Conservation (phyloP, 2,113 vertebrate genomes). For the Vanacampus margaritifer region DNA sequence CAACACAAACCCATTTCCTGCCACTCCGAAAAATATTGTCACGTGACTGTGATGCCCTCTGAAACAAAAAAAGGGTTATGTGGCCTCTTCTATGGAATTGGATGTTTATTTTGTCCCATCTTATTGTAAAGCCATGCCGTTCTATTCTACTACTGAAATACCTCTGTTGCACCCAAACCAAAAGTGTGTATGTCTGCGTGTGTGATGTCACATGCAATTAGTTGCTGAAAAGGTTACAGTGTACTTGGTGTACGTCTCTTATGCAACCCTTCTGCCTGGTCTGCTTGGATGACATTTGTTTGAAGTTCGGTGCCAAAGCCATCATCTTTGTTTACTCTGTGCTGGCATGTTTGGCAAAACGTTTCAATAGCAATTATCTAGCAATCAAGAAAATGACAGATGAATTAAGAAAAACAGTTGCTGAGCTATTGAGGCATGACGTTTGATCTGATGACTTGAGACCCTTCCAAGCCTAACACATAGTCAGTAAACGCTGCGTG, state of each 20-base stretch:
- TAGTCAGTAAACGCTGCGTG: constrained; percentile 42
- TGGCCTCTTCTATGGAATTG: not conserved
- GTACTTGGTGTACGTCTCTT: constrained; percentile 14
- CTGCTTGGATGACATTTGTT: constrained; percentile 50
- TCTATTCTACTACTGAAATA: not conserved
- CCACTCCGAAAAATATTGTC: no score
- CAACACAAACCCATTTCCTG: not conserved
- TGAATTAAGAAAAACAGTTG: constrained; percentile 60
- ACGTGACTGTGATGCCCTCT: no score
- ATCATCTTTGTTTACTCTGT: constrained; percentile 61
- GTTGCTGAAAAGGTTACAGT: constrained; percentile 8
- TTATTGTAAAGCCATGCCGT: not conserved
- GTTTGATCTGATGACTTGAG: constrained; percentile 55
- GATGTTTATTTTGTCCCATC: not conserved
- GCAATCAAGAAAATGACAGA: constrained; percentile 48
- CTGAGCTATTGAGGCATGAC: constrained; percentile 53
- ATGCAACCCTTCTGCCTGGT: constrained; percentile 13
- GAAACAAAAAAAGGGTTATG: not conserved
- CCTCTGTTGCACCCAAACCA: not conserved
- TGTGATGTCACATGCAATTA: constrained; percentile 29
- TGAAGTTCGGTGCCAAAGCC: constrained; percentile 49
- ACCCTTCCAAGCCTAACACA: constrained; percentile 32
- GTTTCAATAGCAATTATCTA: constrained; percentile 64
- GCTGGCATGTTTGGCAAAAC: constrained; percentile 62
- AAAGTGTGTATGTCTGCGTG: not conserved